Conservation (phyloP, 2,888 invertebrate species). For the Cerastis leucographa region DNA sequence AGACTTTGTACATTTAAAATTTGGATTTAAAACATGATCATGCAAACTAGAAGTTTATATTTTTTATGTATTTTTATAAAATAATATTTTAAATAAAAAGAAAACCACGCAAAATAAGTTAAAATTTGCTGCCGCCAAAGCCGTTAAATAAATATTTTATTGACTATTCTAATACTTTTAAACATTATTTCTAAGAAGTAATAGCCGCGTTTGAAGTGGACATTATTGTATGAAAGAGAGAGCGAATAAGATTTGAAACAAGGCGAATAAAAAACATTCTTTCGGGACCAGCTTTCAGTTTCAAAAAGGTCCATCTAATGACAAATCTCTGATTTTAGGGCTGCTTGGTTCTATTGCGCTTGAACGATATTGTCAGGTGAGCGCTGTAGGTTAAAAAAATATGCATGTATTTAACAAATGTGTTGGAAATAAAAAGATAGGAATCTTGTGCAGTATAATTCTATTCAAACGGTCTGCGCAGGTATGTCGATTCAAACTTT, state of each 20-base stretch:
- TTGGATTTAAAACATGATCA: slow-evolving; percentile 3
- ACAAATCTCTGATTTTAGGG: background rate
- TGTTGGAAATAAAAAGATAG: background rate
- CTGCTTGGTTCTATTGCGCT: background rate
- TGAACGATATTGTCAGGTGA: background rate
- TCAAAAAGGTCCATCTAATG: background rate
- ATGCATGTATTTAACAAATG: no score
- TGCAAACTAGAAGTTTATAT: slow-evolving; percentile 6
- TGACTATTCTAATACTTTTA: slow-evolving; percentile 51
- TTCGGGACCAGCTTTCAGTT: slow-evolving; percentile 6
- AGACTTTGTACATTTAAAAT: slow-evolving; percentile 12
- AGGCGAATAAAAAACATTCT: background rate
- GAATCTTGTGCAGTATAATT: background rate
- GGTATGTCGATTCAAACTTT: no score
- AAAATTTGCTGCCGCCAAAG: slow-evolving; percentile 38
- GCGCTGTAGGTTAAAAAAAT: slow-evolving; percentile 2
- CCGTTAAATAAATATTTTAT: slow-evolving; percentile 31
- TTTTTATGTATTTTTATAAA: background rate
- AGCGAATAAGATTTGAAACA: background rate
- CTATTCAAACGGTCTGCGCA: no score
- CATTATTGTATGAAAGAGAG: background rate
- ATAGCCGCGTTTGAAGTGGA: slow-evolving; percentile 41
- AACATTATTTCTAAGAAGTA: slow-evolving; percentile 47
- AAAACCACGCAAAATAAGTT: slow-evolving; percentile 11
- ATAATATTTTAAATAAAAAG: slow-evolving; percentile 1